phyloP scores from a whole-genome alignment of 2,113 vertebrate species.

The Oreochromis spilurus region DNA sequence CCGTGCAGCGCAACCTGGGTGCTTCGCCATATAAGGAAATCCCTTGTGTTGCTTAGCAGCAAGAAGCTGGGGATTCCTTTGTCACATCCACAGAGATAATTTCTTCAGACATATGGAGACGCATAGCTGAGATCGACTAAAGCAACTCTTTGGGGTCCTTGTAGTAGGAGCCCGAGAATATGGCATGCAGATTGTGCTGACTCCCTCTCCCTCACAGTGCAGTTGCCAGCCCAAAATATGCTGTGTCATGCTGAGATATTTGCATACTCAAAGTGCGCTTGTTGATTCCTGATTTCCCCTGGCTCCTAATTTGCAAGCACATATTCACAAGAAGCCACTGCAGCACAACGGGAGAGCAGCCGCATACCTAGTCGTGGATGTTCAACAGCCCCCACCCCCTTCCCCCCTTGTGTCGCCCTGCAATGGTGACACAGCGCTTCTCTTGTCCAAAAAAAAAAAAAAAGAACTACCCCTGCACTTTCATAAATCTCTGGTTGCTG shows the following conservation, averaged over 20 bases:
- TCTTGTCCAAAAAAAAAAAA: neutral
- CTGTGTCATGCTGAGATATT: constrained; percentile 21
- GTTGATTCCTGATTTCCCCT: neutral
- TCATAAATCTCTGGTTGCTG: constrained; percentile 52
- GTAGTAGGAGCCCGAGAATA: neutral
- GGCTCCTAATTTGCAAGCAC: neutral
- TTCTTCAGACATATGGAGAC: neutral
- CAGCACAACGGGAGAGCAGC: neutral
- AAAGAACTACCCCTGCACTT: neutral
- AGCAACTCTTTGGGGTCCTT: neutral
- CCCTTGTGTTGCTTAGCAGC: constrained; percentile 67
- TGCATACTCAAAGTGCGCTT: neutral
- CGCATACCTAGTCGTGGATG: constrained; percentile 13
- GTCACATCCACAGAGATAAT: neutral
- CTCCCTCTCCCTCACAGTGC: neutral
- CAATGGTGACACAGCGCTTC: constrained; percentile 60
- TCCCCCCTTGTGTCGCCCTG: neutral
- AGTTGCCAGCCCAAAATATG: neutral
- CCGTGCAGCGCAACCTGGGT: constrained; percentile 27
- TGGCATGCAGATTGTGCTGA: neutral
- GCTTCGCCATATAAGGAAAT: constrained; percentile 73
- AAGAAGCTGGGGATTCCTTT: constrained; percentile 62
- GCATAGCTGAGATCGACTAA: neutral
- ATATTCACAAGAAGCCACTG: neutral
- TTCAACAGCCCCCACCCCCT: neutral